Conservation (phyloP, 2,797 vertebrate genomes). For the Capromys pilorides region DNA sequence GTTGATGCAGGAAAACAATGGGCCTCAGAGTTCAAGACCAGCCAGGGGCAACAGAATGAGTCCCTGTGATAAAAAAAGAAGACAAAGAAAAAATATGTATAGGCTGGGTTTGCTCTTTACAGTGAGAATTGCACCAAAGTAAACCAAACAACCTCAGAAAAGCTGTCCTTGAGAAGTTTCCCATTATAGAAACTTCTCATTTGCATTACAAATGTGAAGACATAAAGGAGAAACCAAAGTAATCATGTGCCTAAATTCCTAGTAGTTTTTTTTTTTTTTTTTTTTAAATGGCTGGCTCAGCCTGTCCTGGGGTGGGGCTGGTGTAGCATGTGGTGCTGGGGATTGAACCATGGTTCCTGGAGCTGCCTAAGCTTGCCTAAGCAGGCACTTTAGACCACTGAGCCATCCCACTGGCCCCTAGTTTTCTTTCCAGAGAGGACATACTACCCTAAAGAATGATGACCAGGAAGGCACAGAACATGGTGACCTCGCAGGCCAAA, state of each 20-base stretch:
- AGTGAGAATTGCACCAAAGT: background rate
- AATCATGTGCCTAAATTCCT: background rate
- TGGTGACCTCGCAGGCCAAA: background rate
- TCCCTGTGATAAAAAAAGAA: background rate
- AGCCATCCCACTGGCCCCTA: too few species aligned
- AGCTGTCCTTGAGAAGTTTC: background rate
- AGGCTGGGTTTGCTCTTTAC: background rate
- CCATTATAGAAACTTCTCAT: background rate
- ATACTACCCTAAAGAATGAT: background rate
- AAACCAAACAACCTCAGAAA: background rate
- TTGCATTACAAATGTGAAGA: slow-evolving; percentile 29
- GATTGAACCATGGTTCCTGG: too few species aligned
- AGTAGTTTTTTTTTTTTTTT: too few species aligned
- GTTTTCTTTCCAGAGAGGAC: background rate
- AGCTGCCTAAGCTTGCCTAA: too few species aligned
- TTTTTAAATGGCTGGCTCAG: too few species aligned
- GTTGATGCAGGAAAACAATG: background rate
- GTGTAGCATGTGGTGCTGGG: too few species aligned
- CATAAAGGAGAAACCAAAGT: background rate
- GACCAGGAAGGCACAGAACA: background rate
- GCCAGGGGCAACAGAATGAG: background rate
- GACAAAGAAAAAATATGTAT: background rate
- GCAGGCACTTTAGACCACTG: too few species aligned
- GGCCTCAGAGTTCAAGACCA: background rate
- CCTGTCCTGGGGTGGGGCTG: too few species aligned